phyloP scores from a whole-genome alignment of 2,888 invertebrate species.

The Eupeodes latifasciatus region DNA sequence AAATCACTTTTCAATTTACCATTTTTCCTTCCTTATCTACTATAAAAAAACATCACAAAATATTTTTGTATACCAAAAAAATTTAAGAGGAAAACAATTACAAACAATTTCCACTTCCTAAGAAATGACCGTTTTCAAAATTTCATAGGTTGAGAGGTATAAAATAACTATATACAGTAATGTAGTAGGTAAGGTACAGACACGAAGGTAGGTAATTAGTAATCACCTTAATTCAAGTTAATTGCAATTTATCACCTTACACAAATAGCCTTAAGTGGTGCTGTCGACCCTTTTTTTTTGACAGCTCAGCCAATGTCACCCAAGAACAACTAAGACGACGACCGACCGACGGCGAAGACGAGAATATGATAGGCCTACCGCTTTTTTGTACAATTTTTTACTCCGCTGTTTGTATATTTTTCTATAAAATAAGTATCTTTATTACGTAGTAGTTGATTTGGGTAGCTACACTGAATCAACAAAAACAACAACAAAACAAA shows the following conservation, averaged over 20 bases:
- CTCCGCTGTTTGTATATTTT: background rate
- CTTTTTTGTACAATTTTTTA: background rate
- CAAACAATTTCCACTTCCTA: background rate
- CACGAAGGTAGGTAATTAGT: background rate
- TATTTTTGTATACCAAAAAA: background rate
- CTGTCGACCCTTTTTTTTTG: conserved; percentile 31
- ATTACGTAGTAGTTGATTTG: conserved; percentile 51
- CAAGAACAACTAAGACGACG: background rate
- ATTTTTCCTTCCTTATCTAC: background rate
- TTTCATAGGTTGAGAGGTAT: no score
- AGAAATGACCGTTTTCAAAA: background rate
- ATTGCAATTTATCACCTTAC: conserved; percentile 66
- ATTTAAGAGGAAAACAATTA: background rate
- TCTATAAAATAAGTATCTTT: conserved; percentile 21
- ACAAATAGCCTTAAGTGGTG: conserved; percentile 38
- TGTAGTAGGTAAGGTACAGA: background rate
- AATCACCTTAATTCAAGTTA: conserved; percentile 50
- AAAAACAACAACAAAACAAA: background rate
- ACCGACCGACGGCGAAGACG: no score
- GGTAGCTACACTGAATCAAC: conserved; percentile 14
- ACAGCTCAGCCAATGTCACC: conserved; percentile 15
- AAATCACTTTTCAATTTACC: background rate
- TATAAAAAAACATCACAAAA: background rate
- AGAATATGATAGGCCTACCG: background rate
- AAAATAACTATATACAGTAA: background rate